Conservation (phyloP, 2,888 invertebrate species). For the Nymphalis polychloros region DNA sequence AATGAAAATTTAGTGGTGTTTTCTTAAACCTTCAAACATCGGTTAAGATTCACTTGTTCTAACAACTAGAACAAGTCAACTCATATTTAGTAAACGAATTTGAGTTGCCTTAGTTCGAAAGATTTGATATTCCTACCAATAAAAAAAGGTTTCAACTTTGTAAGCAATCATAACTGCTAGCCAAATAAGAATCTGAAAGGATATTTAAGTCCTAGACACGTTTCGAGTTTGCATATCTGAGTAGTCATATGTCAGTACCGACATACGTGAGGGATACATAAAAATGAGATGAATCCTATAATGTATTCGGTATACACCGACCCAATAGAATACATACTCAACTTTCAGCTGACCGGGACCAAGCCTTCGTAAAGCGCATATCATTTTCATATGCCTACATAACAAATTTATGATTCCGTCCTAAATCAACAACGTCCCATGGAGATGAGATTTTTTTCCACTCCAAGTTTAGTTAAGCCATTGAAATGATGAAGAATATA, state of each 20-base stretch:
- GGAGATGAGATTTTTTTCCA: slow-evolving; percentile 29
- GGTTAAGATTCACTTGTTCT: too few relatives aligned
- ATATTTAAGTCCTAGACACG: slow-evolving; percentile 33
- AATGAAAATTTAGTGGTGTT: too few relatives aligned
- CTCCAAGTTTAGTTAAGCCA: slow-evolving; percentile 20
- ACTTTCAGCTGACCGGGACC: slow-evolving; percentile 29
- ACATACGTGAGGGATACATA: slow-evolving; percentile 36
- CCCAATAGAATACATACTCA: slow-evolving; percentile 26
- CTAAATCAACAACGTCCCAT: slow-evolving; percentile 59
- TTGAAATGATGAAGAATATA: slow-evolving; percentile 1
- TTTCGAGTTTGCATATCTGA: slow-evolving; percentile 32
- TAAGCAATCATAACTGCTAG: slow-evolving; percentile 13
- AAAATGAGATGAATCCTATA: slow-evolving; percentile 24
- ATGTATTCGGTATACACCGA: slow-evolving; percentile 23
- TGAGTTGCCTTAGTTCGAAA: background rate
- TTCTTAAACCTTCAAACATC: too few relatives aligned
- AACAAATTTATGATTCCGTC: slow-evolving; percentile 63
- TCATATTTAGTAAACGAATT: background rate
- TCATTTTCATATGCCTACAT: slow-evolving; percentile 47
- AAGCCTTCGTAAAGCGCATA: slow-evolving; percentile 17
- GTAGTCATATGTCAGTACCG: slow-evolving; percentile 29
- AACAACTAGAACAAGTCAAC: too few relatives aligned
- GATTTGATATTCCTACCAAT: slow-evolving; percentile 2
- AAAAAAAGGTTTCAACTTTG: slow-evolving; percentile 14
- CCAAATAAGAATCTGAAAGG: slow-evolving; percentile 10